Percentiles rank a stretch among this genome's conserved stretches.
phyloP scores from a whole-genome alignment of 2,888 invertebrate species.

The Amphipyra berbera region DNA sequence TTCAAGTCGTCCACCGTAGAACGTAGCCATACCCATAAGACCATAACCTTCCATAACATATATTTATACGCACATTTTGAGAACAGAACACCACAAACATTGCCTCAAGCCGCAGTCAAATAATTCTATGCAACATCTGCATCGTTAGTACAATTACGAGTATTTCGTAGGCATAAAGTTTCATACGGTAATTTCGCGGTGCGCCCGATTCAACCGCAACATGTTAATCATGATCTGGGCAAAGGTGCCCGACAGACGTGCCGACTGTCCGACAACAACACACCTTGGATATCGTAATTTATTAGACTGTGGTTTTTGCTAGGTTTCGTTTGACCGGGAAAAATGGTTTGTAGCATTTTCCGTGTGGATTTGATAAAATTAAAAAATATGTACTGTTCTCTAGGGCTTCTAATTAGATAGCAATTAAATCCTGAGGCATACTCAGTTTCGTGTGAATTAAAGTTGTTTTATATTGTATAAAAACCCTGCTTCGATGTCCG shows the following conservation, averaged over 20 bases:
- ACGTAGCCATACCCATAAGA: too few species aligned
- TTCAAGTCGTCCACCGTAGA: too few species aligned
- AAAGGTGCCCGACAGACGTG: slow-evolving; percentile 66
- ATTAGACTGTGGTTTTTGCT: slow-evolving; percentile 29
- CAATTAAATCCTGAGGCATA: too few species aligned
- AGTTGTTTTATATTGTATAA: too few species aligned
- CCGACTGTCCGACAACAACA: slow-evolving; percentile 48
- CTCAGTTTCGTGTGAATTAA: too few species aligned
- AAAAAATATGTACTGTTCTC: too few species aligned
- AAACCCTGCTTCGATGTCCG: too few species aligned
- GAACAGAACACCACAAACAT: not conserved
- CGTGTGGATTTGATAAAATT: not conserved
- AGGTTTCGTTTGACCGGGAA: not conserved
- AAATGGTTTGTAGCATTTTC: slow-evolving; percentile 2
- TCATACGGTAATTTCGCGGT: slow-evolving; percentile 45
- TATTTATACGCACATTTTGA: too few species aligned
- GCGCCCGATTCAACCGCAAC: slow-evolving; percentile 47
- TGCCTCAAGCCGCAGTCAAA: slow-evolving; percentile 21
- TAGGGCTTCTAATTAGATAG: too few species aligned
- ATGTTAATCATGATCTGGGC: slow-evolving; percentile 66
- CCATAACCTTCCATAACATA: too few species aligned
- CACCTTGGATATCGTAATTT: slow-evolving; percentile 51
- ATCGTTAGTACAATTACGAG: slow-evolving; percentile 36
- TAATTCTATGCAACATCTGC: slow-evolving; percentile 18
- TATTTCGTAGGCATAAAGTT: slow-evolving; percentile 43